Evolutionary conservation across 2,113 vertebrate genomes (phyloP).

Genomic region (Zapornia atra): DNA sequence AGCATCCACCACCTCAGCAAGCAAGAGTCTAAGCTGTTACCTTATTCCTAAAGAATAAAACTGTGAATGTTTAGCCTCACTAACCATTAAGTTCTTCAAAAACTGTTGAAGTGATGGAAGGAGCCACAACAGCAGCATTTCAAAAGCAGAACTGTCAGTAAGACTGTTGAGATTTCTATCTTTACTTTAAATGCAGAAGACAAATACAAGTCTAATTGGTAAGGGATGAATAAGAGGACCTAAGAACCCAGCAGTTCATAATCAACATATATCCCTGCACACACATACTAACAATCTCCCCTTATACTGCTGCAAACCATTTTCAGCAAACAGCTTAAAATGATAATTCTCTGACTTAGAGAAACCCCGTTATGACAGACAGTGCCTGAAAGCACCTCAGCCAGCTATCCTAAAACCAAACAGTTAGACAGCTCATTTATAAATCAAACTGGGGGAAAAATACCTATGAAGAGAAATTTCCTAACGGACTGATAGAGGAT

Average conservation of each 20-base stretch:
- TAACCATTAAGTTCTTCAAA: background rate
- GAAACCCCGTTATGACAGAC: background rate
- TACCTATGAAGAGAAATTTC: background rate
- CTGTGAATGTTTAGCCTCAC: background rate
- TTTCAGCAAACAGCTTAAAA: background rate
- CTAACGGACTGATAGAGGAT: background rate
- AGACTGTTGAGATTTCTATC: background rate
- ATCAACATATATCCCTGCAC: background rate
- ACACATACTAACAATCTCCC: background rate
- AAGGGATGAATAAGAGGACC: background rate
- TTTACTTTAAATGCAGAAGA: conserved; percentile 1
- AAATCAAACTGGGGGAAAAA: background rate
- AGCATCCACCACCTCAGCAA: background rate
- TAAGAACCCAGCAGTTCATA: background rate
- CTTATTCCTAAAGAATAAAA: background rate
- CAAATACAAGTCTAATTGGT: background rate
- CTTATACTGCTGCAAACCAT: background rate
- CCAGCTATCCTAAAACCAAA: background rate
- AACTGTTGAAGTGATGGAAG: background rate
- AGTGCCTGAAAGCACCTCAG: background rate
- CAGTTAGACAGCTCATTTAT: background rate
- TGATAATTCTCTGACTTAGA: background rate
- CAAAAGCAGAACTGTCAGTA: background rate
- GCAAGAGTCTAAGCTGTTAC: background rate
- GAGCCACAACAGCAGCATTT: background rate